Evolutionary conservation across 1,140 invertebrate genomes (phyloP).

Genomic region (Dendroctonus ponderosae): DNA sequence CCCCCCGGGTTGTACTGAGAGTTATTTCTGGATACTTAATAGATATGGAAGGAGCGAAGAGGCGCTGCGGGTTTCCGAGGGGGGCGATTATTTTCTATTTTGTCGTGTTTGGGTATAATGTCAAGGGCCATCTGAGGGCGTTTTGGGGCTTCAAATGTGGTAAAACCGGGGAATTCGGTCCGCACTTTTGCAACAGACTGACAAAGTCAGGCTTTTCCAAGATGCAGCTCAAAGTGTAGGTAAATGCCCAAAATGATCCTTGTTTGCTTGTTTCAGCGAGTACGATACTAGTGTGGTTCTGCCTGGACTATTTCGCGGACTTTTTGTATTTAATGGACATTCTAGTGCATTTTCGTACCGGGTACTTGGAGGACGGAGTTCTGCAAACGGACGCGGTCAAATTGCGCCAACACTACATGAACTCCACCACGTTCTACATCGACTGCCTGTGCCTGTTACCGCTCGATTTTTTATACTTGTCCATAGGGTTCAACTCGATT

Average conservation of each 20-base stretch:
- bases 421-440: slow-evolving; percentile 98
- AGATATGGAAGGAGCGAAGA: slow-evolving; percentile 6
- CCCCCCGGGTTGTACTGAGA: neutral
- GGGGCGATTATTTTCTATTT: slow-evolving; percentile 20
- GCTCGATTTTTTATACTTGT: slow-evolving; percentile 96
- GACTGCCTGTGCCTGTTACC: slow-evolving; percentile 97
- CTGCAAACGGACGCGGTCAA: slow-evolving; percentile 93
- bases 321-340: slow-evolving; percentile 95
- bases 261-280: slow-evolving; percentile 64
- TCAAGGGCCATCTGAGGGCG: slow-evolving; percentile 10
- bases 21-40: slow-evolving; percentile 15
- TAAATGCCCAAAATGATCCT: too few relatives aligned
- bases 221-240: too few relatives aligned
- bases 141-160: too few relatives aligned
- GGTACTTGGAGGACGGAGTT: slow-evolving; percentile 94
- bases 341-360: slow-evolving; percentile 94
- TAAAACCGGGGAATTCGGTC: too few relatives aligned
- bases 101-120: too few relatives aligned
- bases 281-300: slow-evolving; percentile 92
- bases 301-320: slow-evolving; percentile 94
- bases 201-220: too few relatives aligned
- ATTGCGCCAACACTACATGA: slow-evolving; percentile 95
- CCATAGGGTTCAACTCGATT: slow-evolving; percentile 95
- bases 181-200: too few relatives aligned
- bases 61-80: slow-evolving; percentile 11